Evolutionary conservation across 2,797 vertebrate species (phyloP), one percentile per base, ranked within the genome.

Genomic region (Diplodus puntazzo): DNA sequence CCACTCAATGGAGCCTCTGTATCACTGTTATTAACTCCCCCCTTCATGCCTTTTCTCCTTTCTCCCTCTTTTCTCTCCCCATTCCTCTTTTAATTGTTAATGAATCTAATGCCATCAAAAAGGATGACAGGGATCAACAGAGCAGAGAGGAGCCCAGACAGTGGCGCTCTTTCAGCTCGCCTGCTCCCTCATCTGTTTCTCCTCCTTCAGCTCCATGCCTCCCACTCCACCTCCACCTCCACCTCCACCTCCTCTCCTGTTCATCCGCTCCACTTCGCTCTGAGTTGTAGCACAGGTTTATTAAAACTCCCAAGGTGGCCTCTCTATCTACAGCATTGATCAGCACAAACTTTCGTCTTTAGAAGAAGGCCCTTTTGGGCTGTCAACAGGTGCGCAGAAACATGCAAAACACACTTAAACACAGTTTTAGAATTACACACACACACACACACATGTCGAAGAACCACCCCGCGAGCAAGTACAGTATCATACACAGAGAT

Each of bases 41-140:
- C 81, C 75, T 70, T 69, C 73, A 66, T 87, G 87, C 79, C 72
- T 87, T 88, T 88, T 85, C 84, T 79, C 74, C 77, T 83, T 85
- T 82, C 59, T 73, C 68, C 61, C 55, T 80, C 66, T 52, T 87
- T 87, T 88, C 88, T 84, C 78, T 69, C 81, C 59, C 77, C 87
- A 91, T 93, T 90, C 92, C 88, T 87, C 88, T 90, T 92, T 95
- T 95, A 95, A 95, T 95, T 95, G 94, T 95, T 95, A 95, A 95
- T 95, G 94, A 95, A 94, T 95, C 85, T 94, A 95, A 95, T 94
- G 91, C 93, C 95, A 94, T 95, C 95, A 96, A 94, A 95, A 92
- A 93, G 86, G 90, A 93, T 93, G 94, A 94, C 92, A 93, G 92
- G 92, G 92, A 93, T 95, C 95, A 95, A 82, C 91, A 85, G 95